Evolutionary conservation across 1,140 invertebrate genomes (phyloP).

Genomic region (Lepidurus packardi): DNA sequence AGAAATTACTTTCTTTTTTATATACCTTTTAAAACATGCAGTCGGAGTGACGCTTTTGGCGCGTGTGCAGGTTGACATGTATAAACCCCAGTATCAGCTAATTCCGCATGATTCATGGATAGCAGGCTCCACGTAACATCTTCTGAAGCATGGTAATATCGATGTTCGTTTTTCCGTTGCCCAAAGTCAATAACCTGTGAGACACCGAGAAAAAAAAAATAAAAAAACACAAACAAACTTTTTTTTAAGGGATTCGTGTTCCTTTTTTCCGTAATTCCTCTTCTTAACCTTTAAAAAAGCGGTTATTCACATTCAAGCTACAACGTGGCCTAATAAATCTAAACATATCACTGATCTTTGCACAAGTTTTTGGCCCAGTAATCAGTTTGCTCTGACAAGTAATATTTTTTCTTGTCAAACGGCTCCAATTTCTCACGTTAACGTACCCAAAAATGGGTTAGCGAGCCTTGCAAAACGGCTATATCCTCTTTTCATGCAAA

Average conservation of each 20-base stretch:
- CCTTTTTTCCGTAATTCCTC: too few species aligned
- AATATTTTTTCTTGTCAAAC: not conserved
- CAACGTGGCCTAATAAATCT: not conserved
- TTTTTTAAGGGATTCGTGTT: not conserved
- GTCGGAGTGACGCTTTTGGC: slow-evolving; percentile 67
- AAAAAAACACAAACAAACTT: not conserved
- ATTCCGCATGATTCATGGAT: slow-evolving; percentile 31
- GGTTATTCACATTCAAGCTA: not conserved
- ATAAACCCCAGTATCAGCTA: slow-evolving; percentile 60
- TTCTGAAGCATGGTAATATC: slow-evolving; percentile 28
- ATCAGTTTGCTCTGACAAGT: not conserved
- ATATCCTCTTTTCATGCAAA: slow-evolving; percentile 20
- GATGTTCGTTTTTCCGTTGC: slow-evolving; percentile 27
- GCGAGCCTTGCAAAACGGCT: too few species aligned
- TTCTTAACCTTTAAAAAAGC: not conserved
- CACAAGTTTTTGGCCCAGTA: not conserved
- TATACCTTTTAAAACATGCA: slow-evolving; percentile 70
- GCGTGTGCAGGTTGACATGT: slow-evolving; percentile 75
- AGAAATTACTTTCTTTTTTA: too few species aligned
- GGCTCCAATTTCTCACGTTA: not conserved
- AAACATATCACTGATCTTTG: not conserved
- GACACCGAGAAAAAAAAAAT: slow-evolving; percentile 7
- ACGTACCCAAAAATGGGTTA: not conserved
- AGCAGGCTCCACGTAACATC: slow-evolving; percentile 34
- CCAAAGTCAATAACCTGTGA: slow-evolving; percentile 35